Evolutionary conservation across 2,797 vertebrate genomes (phyloP).

Genomic region (Microhierax caerulescens): DNA sequence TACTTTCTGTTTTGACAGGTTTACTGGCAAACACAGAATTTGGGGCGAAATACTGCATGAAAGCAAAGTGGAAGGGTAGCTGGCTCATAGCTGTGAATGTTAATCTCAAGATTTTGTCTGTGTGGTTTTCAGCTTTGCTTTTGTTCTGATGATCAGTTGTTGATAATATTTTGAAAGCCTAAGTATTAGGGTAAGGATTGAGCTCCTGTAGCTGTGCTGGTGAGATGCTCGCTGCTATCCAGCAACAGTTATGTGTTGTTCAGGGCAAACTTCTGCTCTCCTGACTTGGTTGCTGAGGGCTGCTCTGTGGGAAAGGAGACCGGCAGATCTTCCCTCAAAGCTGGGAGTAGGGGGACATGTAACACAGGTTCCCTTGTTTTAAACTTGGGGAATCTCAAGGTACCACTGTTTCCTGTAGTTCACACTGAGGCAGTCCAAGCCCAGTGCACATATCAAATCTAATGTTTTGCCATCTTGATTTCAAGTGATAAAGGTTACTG

Average conservation of each 20-base stretch:
- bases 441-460: not conserved
- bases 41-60: not conserved
- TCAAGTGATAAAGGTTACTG: not conserved
- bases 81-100: not conserved
- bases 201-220: not conserved
- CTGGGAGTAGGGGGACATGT: not conserved
- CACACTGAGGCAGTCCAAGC: not conserved
- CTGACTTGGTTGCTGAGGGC: not conserved
- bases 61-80: not conserved
- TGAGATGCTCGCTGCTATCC: not conserved
- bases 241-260: not conserved
- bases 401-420: not conserved
- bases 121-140: not conserved
- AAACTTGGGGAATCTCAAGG: not conserved
- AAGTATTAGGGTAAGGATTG: not conserved
- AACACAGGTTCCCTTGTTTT: not conserved
- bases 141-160: not conserved
- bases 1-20: not conserved
- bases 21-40: not conserved
- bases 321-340: not conserved
- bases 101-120: not conserved
- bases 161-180: not conserved
- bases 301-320: not conserved
- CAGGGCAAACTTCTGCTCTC: not conserved
- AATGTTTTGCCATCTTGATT: not conserved